phyloP scores from a whole-genome alignment of 2,888 invertebrate genomes.

The Apomyelois bistriatella region DNA sequence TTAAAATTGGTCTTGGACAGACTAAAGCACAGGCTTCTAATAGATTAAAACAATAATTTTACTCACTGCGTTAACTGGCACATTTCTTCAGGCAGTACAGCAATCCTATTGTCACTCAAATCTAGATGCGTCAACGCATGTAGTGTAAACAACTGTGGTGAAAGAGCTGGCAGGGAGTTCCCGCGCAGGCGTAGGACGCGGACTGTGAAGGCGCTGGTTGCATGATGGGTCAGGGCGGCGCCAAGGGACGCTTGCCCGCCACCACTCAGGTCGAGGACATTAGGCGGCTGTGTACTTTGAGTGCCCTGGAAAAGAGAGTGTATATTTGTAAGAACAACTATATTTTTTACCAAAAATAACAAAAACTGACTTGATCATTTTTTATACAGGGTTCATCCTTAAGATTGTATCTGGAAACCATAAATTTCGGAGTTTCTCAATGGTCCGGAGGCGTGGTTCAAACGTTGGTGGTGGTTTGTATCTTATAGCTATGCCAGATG shows the following conservation, averaged over 20 bases:
- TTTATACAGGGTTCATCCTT: too few species aligned
- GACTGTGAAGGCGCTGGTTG: conserved; percentile 55
- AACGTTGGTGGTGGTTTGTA: too few species aligned
- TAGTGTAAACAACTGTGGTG: conserved; percentile 80
- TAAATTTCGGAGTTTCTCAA: too few species aligned
- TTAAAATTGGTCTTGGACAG: too few species aligned
- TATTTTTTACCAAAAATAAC: too few species aligned
- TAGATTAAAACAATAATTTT: conserved; percentile 3
- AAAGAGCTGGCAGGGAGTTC: conserved; percentile 82
- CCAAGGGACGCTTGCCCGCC: conserved; percentile 57
- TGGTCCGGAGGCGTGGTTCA: too few species aligned
- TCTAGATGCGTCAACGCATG: conserved; percentile 82
- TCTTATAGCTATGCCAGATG: too few species aligned
- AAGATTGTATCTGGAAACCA: too few species aligned
- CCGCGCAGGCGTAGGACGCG: conserved; percentile 53
- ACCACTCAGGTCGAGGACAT: conserved; percentile 63
- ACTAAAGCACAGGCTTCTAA: too few species aligned
- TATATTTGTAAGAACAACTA: not conserved
- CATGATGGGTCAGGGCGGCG: conserved; percentile 55
- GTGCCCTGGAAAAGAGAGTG: conserved; percentile 50
- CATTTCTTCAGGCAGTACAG: conserved; percentile 83
- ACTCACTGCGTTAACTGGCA: conserved; percentile 70
- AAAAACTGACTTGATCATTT: too few species aligned
- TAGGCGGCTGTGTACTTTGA: conserved; percentile 69
- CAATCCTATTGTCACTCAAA: conserved; percentile 84